Evolutionary conservation across 2,888 invertebrate species (phyloP), one percentile per base, ranked within the genome.

Genomic region (Eurytoma adleriae): DNA sequence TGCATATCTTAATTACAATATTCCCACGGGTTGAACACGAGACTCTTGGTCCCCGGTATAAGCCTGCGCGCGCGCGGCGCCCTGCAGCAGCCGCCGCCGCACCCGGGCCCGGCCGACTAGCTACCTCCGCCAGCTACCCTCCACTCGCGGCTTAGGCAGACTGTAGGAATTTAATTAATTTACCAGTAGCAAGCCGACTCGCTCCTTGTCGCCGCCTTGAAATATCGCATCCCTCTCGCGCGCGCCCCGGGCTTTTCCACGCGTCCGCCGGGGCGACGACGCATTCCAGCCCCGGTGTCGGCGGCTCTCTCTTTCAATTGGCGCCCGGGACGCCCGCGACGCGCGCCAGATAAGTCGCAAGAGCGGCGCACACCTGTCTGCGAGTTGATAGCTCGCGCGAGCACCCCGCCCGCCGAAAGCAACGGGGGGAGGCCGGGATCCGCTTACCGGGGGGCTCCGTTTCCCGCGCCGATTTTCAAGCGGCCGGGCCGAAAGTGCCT

Each of bases 1-100:
- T 87, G 86, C 87, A 88, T 87, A 88, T 88, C 87, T 88, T 88
- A 88, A 88, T 88, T 88, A 87, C 87, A 88, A 87, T 87, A 88
- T 88, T 87, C 89, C 87, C 87, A 86, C 85, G 87, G 85, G 87
- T 84, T 85, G 85, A 85, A 85, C 85, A 85, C 84, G 83, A 75
- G 85, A 86, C 85, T 85, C 85, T 84, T 82, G 85, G 83, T 83
- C 83, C 69, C 59, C 18, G 68, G 69, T 30, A 76, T 76, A 70
- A 77, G 70, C 78, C 40, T 40, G 40, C 68, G 78, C 57, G 40
- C 14, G 59, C 62, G 27, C 52, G 30, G 30, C 52, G 52, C 54
- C 40, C 40, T 40, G 40, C 40, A 40, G 40, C 40, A 10, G 50
- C 48, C 16, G 71, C 66, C 13, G 66, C 18, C 14, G 57, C 56